Conservation (phyloP, 2,113 vertebrate species). For the Barnardius zonarius region DNA sequence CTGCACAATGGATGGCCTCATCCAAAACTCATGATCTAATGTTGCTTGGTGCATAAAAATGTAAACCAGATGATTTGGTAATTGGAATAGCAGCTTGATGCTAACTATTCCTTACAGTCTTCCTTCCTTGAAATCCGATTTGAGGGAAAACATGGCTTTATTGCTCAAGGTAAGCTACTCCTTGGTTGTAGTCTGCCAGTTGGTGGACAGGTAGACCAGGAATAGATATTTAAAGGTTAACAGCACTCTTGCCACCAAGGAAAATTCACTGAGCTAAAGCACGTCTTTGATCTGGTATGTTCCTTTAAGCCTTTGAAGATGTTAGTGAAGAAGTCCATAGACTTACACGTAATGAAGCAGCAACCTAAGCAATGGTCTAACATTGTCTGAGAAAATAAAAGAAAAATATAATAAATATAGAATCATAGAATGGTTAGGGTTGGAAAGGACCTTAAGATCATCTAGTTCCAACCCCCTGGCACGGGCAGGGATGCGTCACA, state of each 20-base stretch:
- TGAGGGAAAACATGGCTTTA: slow-evolving; percentile 31
- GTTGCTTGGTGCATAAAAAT: slow-evolving; percentile 22
- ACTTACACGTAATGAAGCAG: background rate
- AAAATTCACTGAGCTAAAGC: background rate
- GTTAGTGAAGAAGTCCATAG: background rate
- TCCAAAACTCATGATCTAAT: background rate
- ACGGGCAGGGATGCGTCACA: background rate
- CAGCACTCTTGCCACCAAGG: background rate
- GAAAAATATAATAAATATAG: background rate
- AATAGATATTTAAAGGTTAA: slow-evolving; percentile 35
- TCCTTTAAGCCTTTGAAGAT: background rate
- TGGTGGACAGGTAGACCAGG: slow-evolving; percentile 50
- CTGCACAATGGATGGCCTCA: slow-evolving; percentile 5
- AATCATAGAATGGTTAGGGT: background rate
- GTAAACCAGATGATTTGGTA: slow-evolving; percentile 61
- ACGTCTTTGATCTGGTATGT: background rate
- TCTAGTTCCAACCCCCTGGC: background rate
- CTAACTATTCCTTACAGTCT: slow-evolving; percentile 48
- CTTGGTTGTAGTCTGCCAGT: slow-evolving; percentile 36
- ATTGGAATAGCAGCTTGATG: slow-evolving; percentile 62
- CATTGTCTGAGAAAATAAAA: background rate
- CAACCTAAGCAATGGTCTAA: background rate
- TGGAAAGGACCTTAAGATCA: background rate
- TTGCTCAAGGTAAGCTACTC: slow-evolving; percentile 46
- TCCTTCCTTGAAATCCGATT: slow-evolving; percentile 47